Evolutionary conservation across 2,888 invertebrate genomes (phyloP).

Genomic region (Buathra laborator): DNA sequence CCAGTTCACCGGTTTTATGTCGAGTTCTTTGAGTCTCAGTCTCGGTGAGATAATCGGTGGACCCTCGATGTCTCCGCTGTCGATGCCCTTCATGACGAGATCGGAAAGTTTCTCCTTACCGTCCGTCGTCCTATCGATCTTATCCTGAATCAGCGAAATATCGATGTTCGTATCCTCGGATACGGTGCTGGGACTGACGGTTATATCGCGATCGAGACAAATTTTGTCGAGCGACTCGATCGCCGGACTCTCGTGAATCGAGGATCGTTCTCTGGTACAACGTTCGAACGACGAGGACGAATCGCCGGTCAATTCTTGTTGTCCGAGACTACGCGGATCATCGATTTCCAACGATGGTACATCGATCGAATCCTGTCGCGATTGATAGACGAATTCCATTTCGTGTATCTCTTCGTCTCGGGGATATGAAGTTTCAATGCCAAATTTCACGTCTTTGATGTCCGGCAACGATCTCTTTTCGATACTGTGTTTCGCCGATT

Average conservation of each 20-base stretch:
- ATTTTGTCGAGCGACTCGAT: slow-evolving; percentile 79
- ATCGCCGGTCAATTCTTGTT: slow-evolving; percentile 16
- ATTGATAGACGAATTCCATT: slow-evolving; percentile 73
- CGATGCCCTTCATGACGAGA: slow-evolving; percentile 41
- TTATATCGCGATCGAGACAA: slow-evolving; percentile 76
- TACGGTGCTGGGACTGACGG: slow-evolving; percentile 78
- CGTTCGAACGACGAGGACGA: slow-evolving; percentile 40
- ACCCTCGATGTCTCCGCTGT: slow-evolving; percentile 77
- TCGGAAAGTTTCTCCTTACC: slow-evolving; percentile 29
- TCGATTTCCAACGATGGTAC: slow-evolving; percentile 81
- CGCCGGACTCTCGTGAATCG: slow-evolving; percentile 79
- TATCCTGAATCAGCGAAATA: slow-evolving; percentile 75
- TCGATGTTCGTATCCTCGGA: slow-evolving; percentile 79
- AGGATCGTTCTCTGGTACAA: slow-evolving; percentile 67
- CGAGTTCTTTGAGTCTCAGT: slow-evolving; percentile 79
- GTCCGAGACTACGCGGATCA: slow-evolving; percentile 67
- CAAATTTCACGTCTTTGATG: slow-evolving; percentile 36
- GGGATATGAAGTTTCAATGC: slow-evolving; percentile 73
- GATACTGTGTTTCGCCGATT: slow-evolving; percentile 79
- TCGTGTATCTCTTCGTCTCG: slow-evolving; percentile 80
- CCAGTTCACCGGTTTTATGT: slow-evolving; percentile 82
- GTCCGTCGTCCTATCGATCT: slow-evolving; percentile 30
- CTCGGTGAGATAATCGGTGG: slow-evolving; percentile 81
- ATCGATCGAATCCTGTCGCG: slow-evolving; percentile 80
- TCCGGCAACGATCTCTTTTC: slow-evolving; percentile 71